These are phyloP conservation scores for Eunapius fragilis DNA, from an alignment of 37 sponge, comb jelly and placozoan species.

Conservation along the genomic window DNA sequence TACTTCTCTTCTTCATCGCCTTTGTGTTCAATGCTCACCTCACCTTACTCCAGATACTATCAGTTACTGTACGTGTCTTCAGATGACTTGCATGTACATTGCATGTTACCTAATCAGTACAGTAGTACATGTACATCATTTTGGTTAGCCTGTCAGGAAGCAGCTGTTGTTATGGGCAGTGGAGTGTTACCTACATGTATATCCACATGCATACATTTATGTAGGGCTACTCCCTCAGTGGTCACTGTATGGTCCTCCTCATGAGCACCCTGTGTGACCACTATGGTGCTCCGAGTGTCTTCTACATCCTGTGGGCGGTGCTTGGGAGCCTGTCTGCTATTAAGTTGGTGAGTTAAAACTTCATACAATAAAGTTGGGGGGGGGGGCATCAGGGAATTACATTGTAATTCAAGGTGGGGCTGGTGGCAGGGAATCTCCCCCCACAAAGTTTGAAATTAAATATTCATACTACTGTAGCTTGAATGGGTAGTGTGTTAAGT, in stretches of 20 bases:
- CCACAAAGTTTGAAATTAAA: no score
- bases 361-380: no score
- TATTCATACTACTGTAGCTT: no score
- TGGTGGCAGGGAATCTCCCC: no score
- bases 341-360: constrained; percentile 66
- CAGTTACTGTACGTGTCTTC: constrained; percentile 44
- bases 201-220: neutral
- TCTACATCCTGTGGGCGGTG: constrained; percentile 50
- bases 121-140: neutral
- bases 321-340: constrained; percentile 63
- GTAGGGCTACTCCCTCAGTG: constrained; percentile 78
- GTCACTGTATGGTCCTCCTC: constrained; percentile 61
- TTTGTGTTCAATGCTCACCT: constrained; percentile 76
- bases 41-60: constrained; percentile 68
- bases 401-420: no score
- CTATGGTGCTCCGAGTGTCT: constrained; percentile 48
- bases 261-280: constrained; percentile 57
- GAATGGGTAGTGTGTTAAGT: no score
- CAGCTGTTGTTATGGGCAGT: no score
- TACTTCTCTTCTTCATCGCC: constrained; percentile 67
- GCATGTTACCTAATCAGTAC: neutral
- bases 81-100: neutral
- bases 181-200: neutral
- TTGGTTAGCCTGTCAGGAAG: no score
- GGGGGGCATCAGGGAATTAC: no score